Conservation (phyloP, 2,888 invertebrate species). For the Drosophila bunnanda region DNA sequence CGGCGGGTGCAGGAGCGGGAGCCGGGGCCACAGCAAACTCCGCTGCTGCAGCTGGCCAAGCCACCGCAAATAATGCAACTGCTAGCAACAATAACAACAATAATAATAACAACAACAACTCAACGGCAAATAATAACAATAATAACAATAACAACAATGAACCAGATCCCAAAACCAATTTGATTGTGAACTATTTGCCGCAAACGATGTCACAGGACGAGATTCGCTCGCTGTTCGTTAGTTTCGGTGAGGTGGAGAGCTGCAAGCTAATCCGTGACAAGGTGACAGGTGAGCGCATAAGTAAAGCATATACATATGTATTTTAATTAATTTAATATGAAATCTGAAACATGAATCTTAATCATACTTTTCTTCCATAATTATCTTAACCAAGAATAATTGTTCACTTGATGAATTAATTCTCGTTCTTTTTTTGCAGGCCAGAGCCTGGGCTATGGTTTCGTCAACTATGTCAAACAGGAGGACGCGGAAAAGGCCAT, state of each 20-base stretch:
- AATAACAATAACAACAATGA: slow-evolving; percentile 77
- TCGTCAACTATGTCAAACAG: slow-evolving; percentile 99
- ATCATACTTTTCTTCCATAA: neutral
- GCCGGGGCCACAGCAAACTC: slow-evolving; percentile 48
- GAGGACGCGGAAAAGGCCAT: slow-evolving; percentile 99
- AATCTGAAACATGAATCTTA: neutral
- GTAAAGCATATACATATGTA: no score
- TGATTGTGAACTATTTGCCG: slow-evolving; percentile 97
- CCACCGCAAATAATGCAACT: slow-evolving; percentile 63
- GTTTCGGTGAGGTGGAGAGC: slow-evolving; percentile 98
- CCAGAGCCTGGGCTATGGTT: slow-evolving; percentile 99
- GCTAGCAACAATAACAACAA: slow-evolving; percentile 21
- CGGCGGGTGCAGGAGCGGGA: slow-evolving; percentile 37
- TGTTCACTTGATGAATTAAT: neutral
- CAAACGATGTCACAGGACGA: slow-evolving; percentile 98
- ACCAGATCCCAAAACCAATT: slow-evolving; percentile 95
- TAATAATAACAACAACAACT: slow-evolving; percentile 84
- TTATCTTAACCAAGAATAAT: neutral
- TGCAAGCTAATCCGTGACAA: slow-evolving; percentile 99
- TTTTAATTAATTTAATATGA: neutral
- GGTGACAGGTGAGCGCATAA: slow-evolving; percentile 90
- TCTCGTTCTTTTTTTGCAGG: slow-evolving; percentile 85
- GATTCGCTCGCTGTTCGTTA: slow-evolving; percentile 96
- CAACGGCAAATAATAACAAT: slow-evolving; percentile 64
- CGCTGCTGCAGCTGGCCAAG: slow-evolving; percentile 55